These are phyloP conservation scores for Sycophila texana DNA, from an alignment of 2,888 invertebrate species.

Conservation along the genomic window DNA sequence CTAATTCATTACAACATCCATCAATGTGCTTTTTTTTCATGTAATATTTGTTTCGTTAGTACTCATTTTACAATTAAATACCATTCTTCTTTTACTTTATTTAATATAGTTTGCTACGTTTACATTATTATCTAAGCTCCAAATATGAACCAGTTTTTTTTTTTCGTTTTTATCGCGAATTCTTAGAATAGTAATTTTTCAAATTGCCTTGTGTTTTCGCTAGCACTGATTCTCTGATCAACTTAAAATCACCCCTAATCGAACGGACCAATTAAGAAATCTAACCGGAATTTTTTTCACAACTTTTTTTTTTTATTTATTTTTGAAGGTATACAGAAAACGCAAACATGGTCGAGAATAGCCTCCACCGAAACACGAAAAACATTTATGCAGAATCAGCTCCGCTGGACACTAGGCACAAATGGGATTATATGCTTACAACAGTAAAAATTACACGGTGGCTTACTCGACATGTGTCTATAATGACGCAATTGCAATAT, in stretches of 20 bases:
- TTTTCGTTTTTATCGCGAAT: slow-evolving; percentile 45
- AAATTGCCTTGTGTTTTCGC: slow-evolving; percentile 67
- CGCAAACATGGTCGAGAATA: slow-evolving; percentile 10
- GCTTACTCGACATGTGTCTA: slow-evolving; percentile 59
- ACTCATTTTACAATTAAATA: slow-evolving; percentile 66
- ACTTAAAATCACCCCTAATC: slow-evolving; percentile 7
- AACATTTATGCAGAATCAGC: slow-evolving; percentile 66
- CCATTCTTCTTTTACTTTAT: slow-evolving; percentile 65
- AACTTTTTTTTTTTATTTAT: not conserved
- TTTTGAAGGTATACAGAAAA: slow-evolving; percentile 15
- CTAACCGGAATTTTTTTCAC: not conserved
- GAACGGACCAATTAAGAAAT: slow-evolving; percentile 6
- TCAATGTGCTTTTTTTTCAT: slow-evolving; percentile 67
- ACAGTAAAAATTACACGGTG: slow-evolving; percentile 67
- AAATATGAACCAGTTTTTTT: slow-evolving; percentile 67
- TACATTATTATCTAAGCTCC: slow-evolving; percentile 71
- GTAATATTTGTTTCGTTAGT: slow-evolving; percentile 68
- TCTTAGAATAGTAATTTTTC: slow-evolving; percentile 59
- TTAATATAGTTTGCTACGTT: slow-evolving; percentile 70
- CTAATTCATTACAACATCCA: slow-evolving; percentile 70
- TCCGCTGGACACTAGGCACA: slow-evolving; percentile 71
- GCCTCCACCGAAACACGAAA: slow-evolving; percentile 15
- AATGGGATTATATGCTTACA: slow-evolving; percentile 67
- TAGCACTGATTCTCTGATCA: slow-evolving; percentile 67
- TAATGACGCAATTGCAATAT: slow-evolving; percentile 42